Percentiles rank a stretch among this genome's conserved stretches.
Conservation (phyloP, 2,797 vertebrate species). For the Linurgus olivaceus region DNA sequence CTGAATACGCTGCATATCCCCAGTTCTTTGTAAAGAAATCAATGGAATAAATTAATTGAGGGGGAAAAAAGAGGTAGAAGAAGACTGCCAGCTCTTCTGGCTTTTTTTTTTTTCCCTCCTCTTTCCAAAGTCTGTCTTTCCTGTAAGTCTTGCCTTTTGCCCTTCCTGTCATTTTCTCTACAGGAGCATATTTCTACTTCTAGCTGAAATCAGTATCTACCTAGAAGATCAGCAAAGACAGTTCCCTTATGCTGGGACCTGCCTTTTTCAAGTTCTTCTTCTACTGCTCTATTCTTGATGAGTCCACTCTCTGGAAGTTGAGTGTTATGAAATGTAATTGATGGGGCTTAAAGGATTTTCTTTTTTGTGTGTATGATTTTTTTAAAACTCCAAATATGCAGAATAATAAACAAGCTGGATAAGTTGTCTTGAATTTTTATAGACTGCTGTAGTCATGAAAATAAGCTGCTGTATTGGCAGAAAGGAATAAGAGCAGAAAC, state of each 20-base stretch:
- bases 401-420: not conserved
- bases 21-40: not conserved
- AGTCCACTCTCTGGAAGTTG: not conserved
- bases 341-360: not conserved
- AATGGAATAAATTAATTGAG: not conserved
- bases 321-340: not conserved
- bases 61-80: rapidly evolving
- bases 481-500: not conserved
- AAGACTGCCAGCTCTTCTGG: not conserved
- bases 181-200: not conserved
- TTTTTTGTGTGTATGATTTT: not conserved
- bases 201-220: not conserved
- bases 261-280: not conserved
- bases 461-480: not conserved
- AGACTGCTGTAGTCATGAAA: not conserved
- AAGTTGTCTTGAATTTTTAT: not conserved
- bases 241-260: not conserved
- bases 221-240: not conserved
- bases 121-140: not conserved
- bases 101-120: rapidly evolving
- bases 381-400: not conserved
- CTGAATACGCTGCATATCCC: not conserved
- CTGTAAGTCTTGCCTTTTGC: not conserved
- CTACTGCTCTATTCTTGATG: not conserved
- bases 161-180: not conserved